Conservation (phyloP, 2,113 vertebrate genomes). For the Hemibagrus wyckioides region DNA sequence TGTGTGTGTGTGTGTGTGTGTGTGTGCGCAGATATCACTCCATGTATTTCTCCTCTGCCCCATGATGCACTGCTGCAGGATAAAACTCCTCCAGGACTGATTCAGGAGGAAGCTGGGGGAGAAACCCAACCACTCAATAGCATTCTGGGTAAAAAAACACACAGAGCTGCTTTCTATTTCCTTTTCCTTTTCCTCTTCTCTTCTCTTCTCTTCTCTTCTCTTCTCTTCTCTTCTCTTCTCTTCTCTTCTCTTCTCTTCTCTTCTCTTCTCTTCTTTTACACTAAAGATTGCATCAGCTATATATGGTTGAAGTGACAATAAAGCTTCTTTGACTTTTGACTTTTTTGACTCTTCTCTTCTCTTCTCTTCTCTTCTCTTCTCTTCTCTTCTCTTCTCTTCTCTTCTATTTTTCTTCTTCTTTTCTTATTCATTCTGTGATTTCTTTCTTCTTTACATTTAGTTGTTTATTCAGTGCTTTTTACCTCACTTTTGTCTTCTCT, state of each 20-base stretch:
- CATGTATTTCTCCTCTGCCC: slow-evolving; percentile 88
- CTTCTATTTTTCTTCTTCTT: too few species aligned
- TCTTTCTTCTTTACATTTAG: not conserved
- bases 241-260: too few species aligned
- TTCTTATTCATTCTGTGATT: not conserved
- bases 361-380: not conserved
- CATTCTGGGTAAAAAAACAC: slow-evolving; percentile 76
- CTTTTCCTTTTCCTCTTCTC: not conserved
- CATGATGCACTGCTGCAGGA: slow-evolving; percentile 82
- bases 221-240: too few species aligned
- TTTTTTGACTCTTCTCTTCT: not conserved
- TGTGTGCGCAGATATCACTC: slow-evolving; percentile 81
- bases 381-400: too few species aligned
- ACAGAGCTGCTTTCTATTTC: not conserved
- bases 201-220: not conserved
- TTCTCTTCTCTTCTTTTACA: too few species aligned
- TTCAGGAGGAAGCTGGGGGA: slow-evolving; percentile 79
- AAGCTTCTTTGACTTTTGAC: too few species aligned
- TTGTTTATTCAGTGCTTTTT: not conserved
- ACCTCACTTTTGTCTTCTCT: not conserved
- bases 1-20: too few species aligned
- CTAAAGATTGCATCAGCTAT: too few species aligned
- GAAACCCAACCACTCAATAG: slow-evolving; percentile 78
- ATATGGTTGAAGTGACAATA: too few species aligned
- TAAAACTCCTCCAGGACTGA: slow-evolving; percentile 82